phyloP scores from a whole-genome alignment of 2,113 vertebrate genomes.

The Cynoglossus semilaevis region DNA sequence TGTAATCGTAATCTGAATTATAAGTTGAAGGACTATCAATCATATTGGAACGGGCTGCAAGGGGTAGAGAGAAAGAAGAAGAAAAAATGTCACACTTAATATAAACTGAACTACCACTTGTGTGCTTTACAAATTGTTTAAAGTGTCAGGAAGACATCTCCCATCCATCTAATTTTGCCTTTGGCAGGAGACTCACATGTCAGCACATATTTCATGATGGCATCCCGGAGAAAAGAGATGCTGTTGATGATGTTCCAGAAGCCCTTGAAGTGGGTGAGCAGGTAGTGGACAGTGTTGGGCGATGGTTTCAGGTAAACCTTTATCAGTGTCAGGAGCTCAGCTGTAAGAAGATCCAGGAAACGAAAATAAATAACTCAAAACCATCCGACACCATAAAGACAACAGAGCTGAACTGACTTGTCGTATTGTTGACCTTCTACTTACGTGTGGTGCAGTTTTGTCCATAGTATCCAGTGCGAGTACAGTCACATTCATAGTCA shows the following conservation, averaged over 20 bases:
- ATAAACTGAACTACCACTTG: slow-evolving; percentile 1
- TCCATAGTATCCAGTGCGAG: slow-evolving; percentile 87
- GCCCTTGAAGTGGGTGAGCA: slow-evolving; percentile 91
- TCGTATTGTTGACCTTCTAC: slow-evolving; percentile 20
- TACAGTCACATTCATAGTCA: slow-evolving; percentile 90
- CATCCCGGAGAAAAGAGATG: slow-evolving; percentile 83
- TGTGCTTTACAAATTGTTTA: slow-evolving; percentile 15
- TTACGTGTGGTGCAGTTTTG: slow-evolving; percentile 90
- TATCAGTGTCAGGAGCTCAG: slow-evolving; percentile 88
- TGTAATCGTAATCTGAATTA: slow-evolving; percentile 87
- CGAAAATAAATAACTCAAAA: neutral
- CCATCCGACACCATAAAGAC: neutral
- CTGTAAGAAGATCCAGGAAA: slow-evolving; percentile 62
- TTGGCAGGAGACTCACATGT: slow-evolving; percentile 83
- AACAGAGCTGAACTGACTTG: neutral
- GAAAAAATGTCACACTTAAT: neutral
- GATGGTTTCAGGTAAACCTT: slow-evolving; percentile 83
- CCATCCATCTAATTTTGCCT: slow-evolving; percentile 6
- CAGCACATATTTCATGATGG: slow-evolving; percentile 92
- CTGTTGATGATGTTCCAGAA: slow-evolving; percentile 94
- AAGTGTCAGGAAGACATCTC: neutral
- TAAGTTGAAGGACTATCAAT: slow-evolving; percentile 95
- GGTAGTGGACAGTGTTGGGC: slow-evolving; percentile 89
- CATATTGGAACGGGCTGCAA: slow-evolving; percentile 86
- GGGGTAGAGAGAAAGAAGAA: slow-evolving; percentile 19